Evolutionary conservation across 1,140 invertebrate genomes (phyloP), one percentile per base, ranked within the genome.

Genomic region (Lasaia peninsularis): DNA sequence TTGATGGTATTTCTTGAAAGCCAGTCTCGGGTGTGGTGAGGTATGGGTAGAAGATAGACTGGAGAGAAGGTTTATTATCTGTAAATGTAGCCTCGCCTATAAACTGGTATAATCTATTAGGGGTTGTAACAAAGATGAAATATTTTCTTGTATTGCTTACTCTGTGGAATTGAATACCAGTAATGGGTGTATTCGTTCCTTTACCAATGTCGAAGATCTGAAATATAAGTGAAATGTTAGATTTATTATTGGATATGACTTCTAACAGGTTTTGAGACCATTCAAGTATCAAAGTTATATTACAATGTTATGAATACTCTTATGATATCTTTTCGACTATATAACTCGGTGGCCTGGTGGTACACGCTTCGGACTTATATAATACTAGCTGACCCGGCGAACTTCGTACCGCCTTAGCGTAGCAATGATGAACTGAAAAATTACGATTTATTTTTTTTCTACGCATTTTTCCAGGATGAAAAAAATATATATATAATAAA

Each of bases 191-290:
- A 48, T 94, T 92, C 40, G 89, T 89, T 0, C 92, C 93, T 89
- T 94, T 93, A 8, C 95, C 95, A 60, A 98, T 92, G 79, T 97
- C 96, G 77, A 97, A 98, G 33, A 98, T 92, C 95, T 96, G 75
- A 18, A 63, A 59, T 69, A 57, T 61, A 58, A 60, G 28, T 31
- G 35, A 50, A 20, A 21, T 8, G 18, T 20, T n/a, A 7, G 5
- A 35, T 10, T 34, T n/a, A 16, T 7, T 51, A 12, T 51, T 1
- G 8, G 14, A 51, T 12, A 28, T 51, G 11, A 14, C 14, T 16
- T n/a, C n/a, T n/a, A n/a, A n/a, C n/a, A n/a, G n/a, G n/a, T n/a
- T n/a, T n/a, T n/a, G n/a, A n/a, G n/a, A n/a, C n/a, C n/a, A n/a
- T n/a, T n/a, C n/a, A n/a, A n/a, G n/a, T n/a, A n/a, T n/a, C n/a